phyloP scores from a whole-genome alignment of 2,113 vertebrate genomes.

The Anolis carolinensis region DNA sequence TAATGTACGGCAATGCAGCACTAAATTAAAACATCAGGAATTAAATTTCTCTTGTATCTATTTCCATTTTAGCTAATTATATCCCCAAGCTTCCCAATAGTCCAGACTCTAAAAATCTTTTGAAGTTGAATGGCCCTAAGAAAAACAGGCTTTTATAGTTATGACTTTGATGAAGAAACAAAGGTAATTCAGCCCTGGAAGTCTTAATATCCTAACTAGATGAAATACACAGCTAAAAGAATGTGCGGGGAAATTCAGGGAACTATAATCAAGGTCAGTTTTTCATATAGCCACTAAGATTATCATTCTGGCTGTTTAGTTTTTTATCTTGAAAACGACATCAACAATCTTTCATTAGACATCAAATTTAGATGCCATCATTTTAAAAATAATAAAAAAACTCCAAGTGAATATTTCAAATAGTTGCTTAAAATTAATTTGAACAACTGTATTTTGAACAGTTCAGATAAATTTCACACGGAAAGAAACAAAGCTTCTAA shows the following conservation, averaged over 20 bases:
- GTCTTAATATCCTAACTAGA: slow-evolving; percentile 68
- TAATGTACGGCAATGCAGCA: slow-evolving; percentile 76
- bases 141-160: slow-evolving; percentile 75
- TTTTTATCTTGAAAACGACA: slow-evolving; percentile 19
- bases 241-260: slow-evolving; percentile 49
- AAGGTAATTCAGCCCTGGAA: slow-evolving; percentile 71
- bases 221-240: slow-evolving; percentile 65
- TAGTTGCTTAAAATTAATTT: neutral
- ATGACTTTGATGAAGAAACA: slow-evolving; percentile 78
- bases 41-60: slow-evolving; percentile 80
- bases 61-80: slow-evolving; percentile 88
- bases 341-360: neutral
- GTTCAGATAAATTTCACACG: neutral
- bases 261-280: slow-evolving; percentile 36
- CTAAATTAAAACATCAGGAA: slow-evolving; percentile 84
- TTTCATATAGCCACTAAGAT: slow-evolving; percentile 50
- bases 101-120: slow-evolving; percentile 82
- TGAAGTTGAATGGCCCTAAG: slow-evolving; percentile 79
- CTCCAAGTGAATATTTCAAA: neutral
- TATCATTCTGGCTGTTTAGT: slow-evolving; percentile 51
- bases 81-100: slow-evolving; percentile 84
- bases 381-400: no score
- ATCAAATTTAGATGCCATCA: neutral
- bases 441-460: neutral
- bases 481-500: neutral